Evolutionary conservation across 2,113 vertebrate species (phyloP).

Genomic region (Amblyopsis rosae): DNA sequence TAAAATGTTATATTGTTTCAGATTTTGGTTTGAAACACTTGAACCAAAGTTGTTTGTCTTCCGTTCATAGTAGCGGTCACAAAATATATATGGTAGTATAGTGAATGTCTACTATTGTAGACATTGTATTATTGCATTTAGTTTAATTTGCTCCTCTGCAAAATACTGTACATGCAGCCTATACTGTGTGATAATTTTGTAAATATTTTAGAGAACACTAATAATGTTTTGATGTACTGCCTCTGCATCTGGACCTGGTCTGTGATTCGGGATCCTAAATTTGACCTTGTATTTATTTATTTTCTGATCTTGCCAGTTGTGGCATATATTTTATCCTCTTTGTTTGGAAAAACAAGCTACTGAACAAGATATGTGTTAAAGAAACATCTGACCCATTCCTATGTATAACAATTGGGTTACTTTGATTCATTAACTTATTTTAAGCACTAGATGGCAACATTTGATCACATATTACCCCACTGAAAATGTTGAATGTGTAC

Average conservation of each 20-base stretch:
- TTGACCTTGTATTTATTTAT: no score
- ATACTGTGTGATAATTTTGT: background rate
- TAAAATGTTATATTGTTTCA: constrained; percentile 22
- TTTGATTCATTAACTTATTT: no score
- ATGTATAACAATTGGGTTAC: no score
- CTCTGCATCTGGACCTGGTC: background rate
- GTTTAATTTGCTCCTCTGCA: background rate
- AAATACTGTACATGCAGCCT: background rate
- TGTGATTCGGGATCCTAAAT: no score
- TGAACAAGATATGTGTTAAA: no score
- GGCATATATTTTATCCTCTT: no score
- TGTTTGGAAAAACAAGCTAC: no score
- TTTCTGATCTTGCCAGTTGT: no score
- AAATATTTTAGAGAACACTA: background rate
- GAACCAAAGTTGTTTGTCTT: constrained; percentile 54
- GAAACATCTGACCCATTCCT: no score
- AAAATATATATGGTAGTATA: constrained; percentile 23
- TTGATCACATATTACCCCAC: no score
- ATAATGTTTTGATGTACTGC: background rate
- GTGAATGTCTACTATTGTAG: background rate
- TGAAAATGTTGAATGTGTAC: no score
- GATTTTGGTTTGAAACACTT: constrained; percentile 42
- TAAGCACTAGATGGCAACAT: no score
- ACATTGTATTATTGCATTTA: background rate
- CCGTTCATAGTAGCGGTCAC: constrained; percentile 43